Evolutionary conservation across 2,888 invertebrate genomes (phyloP).

Genomic region (Ophonus ardosiacus): DNA sequence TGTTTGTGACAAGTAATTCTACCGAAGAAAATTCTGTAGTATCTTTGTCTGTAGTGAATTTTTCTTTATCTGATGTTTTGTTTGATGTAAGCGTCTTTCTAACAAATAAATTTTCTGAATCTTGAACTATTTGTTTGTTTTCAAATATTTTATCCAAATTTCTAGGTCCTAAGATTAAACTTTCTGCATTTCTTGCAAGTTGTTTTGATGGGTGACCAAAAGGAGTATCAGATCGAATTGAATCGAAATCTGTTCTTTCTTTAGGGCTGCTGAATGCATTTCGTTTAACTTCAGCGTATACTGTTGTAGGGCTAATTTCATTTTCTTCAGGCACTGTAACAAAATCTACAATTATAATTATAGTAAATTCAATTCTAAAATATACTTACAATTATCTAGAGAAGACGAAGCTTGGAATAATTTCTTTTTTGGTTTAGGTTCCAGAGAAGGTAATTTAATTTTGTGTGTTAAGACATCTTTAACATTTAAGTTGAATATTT

Average conservation of each 20-base stretch:
- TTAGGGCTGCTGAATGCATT: slow-evolving; percentile 75
- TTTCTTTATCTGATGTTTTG: slow-evolving; percentile 33
- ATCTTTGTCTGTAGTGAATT: not conserved
- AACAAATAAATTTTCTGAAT: slow-evolving; percentile 74
- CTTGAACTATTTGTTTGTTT: slow-evolving; percentile 74
- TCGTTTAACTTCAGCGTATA: slow-evolving; percentile 66
- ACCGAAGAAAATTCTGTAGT: slow-evolving; percentile 17
- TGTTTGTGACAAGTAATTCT: slow-evolving; percentile 60
- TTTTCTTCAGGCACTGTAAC: slow-evolving; percentile 76
- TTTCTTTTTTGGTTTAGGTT: slow-evolving; percentile 76
- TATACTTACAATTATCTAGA: slow-evolving; percentile 74
- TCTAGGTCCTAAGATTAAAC: slow-evolving; percentile 74
- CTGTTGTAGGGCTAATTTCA: slow-evolving; percentile 69
- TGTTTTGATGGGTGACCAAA: slow-evolving; percentile 73
- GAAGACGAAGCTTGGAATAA: slow-evolving; percentile 73
- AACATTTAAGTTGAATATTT: slow-evolving; percentile 73
- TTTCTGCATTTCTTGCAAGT: slow-evolving; percentile 72
- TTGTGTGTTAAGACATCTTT: slow-evolving; percentile 72
- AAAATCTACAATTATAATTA: slow-evolving; percentile 22
- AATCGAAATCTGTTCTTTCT: slow-evolving; percentile 73
- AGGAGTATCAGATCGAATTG: slow-evolving; percentile 68
- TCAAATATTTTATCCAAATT: slow-evolving; percentile 75
- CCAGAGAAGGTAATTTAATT: slow-evolving; percentile 79
- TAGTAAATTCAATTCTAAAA: not conserved
- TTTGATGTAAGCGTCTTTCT: slow-evolving; percentile 66